A percentile compares a stretch with the other conserved stretches of the same genome.
These are phyloP conservation scores for Oncorhynchus keta DNA, from an alignment of 2,113 vertebrate genomes.

Conservation along the genomic window DNA sequence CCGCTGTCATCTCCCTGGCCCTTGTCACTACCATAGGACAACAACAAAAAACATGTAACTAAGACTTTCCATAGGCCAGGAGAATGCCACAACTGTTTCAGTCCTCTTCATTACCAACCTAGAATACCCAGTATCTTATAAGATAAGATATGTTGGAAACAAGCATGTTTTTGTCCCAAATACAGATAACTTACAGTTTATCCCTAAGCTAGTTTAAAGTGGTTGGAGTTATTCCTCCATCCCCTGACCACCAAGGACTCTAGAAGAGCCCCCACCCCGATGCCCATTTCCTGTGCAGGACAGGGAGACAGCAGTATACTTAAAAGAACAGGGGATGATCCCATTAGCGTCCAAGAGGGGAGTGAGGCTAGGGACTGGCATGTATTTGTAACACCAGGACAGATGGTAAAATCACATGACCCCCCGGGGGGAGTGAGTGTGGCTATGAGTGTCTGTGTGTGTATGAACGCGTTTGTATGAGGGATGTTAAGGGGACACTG, in stretches of 20 bases:
- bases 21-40: constrained; percentile 74
- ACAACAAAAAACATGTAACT: constrained; percentile 1
- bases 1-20: constrained; percentile 88
- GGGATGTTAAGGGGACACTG: constrained; percentile 34
- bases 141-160: no score
- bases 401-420: constrained; percentile 72
- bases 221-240: not conserved
- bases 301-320: constrained; percentile 49
- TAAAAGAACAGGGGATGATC: constrained; percentile 66
- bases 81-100: not conserved
- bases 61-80: not conserved
- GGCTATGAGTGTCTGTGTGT: constrained; percentile 15
- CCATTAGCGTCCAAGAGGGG: constrained; percentile 61
- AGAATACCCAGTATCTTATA: no score
- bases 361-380: constrained; percentile 43
- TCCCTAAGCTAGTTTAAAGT: no score
- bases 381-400: constrained; percentile 58
- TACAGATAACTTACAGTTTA: not conserved
- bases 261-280: constrained; percentile 23
- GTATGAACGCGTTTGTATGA: constrained; percentile 21
- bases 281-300: constrained; percentile 24
- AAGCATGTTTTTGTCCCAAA: not conserved
- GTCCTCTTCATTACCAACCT: no score
- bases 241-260: not conserved
- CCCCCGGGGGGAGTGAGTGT: constrained; percentile 23